Conservation (phyloP, 2,888 invertebrate species). For the Nasonia oneida region DNA sequence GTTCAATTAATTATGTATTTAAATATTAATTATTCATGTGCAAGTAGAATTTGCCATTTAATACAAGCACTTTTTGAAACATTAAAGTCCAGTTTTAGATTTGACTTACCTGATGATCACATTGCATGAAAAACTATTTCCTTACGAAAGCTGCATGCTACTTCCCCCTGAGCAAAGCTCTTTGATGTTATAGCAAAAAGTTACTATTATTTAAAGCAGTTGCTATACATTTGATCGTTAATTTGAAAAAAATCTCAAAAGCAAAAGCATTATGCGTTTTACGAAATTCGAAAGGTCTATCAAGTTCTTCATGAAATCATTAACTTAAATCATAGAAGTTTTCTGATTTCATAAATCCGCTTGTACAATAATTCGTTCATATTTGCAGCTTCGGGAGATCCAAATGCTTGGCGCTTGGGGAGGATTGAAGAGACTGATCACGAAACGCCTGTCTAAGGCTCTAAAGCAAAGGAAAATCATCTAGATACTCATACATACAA, state of each 20-base stretch:
- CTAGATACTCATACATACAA: slow-evolving; percentile 1
- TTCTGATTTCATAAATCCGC: neutral
- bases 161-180: neutral
- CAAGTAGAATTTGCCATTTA: slow-evolving; percentile 7
- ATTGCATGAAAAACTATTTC: slow-evolving; percentile 17
- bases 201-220: neutral
- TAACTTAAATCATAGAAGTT: neutral
- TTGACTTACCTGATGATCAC: slow-evolving; percentile 22
- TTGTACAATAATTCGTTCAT: slow-evolving; percentile 38
- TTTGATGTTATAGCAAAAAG: neutral
- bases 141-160: slow-evolving; percentile 13
- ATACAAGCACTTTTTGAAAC: slow-evolving; percentile 14
- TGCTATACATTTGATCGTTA: neutral
- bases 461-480: slow-evolving; percentile 33
- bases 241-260: neutral
- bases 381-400: slow-evolving; percentile 82
- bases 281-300: neutral
- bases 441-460: slow-evolving; percentile 87
- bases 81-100: neutral
- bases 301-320: slow-evolving; percentile 33
- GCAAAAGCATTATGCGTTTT: neutral
- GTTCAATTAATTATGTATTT: neutral
- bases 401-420: slow-evolving; percentile 90
- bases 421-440: slow-evolving; percentile 91
- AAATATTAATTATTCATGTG: neutral